Conservation (phyloP, 2,797 vertebrate species). For the Gila robusta region DNA sequence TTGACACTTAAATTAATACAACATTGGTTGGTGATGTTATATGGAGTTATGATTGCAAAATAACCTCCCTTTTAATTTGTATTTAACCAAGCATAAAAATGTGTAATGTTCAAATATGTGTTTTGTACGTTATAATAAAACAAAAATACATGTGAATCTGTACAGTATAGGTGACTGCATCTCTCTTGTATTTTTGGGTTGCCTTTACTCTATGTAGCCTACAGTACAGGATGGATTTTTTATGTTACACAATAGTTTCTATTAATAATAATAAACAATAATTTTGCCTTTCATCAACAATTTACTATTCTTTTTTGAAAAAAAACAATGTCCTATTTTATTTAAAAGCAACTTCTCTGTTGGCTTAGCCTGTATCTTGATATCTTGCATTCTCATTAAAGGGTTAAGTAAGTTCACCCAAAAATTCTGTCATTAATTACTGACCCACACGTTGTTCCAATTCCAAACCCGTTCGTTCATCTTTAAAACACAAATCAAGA, state of each 20-base stretch:
- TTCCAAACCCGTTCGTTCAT: background rate
- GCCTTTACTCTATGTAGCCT: background rate
- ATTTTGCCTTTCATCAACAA: background rate
- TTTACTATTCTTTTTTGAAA: background rate
- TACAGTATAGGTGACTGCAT: too few species aligned
- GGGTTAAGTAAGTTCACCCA: background rate
- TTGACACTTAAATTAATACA: background rate
- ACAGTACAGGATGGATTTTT: background rate
- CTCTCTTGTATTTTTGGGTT: background rate
- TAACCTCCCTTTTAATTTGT: background rate
- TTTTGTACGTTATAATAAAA: slow-evolving; percentile 1
- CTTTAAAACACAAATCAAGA: background rate
- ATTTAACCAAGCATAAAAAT: background rate
- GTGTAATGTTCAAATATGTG: background rate
- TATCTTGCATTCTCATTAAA: background rate
- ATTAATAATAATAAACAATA: background rate
- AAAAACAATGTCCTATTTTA: too few species aligned
- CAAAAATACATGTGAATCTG: slow-evolving; percentile 5
- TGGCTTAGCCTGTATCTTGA: too few species aligned
- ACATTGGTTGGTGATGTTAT: background rate
- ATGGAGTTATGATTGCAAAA: background rate
- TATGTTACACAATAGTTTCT: background rate
- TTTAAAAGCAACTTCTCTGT: too few species aligned
- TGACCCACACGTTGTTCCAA: background rate
- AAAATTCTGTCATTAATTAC: background rate